Percentiles rank a stretch among this genome's conserved stretches.
Evolutionary conservation across 2,888 invertebrate species (phyloP).

Genomic region (Eristalis pertinax): DNA sequence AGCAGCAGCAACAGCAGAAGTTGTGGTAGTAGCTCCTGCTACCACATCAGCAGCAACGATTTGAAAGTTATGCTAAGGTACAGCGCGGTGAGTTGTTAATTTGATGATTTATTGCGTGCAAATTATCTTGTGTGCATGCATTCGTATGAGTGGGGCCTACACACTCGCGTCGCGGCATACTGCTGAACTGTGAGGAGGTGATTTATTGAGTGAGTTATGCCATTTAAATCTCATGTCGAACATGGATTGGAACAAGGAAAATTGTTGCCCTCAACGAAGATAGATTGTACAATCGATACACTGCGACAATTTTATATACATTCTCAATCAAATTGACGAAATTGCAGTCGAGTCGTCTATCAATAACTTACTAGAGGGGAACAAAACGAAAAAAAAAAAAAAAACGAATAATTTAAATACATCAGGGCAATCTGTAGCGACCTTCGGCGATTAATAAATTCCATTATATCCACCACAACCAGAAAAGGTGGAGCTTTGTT

Average conservation of each 20-base stretch:
- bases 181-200: constrained; percentile 59
- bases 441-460: constrained; percentile 60
- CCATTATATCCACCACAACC: constrained; percentile 39
- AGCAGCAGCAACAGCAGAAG: not conserved
- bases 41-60: constrained; percentile 39
- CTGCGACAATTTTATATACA: constrained; percentile 58
- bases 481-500: constrained; percentile 68
- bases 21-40: constrained; percentile 10
- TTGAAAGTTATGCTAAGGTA: constrained; percentile 67
- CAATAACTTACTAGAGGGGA: constrained; percentile 45
- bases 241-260: constrained; percentile 65
- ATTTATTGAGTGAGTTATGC: constrained; percentile 70
- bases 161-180: not conserved
- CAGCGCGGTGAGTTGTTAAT: constrained; percentile 68
- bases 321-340: constrained; percentile 67
- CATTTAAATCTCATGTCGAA: constrained; percentile 67
- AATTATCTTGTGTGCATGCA: constrained; percentile 60
- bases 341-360: constrained; percentile 42
- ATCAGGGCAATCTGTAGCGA: constrained; percentile 43
- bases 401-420: constrained; percentile 33
- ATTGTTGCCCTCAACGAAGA: constrained; percentile 47
- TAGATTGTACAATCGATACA: constrained; percentile 48
- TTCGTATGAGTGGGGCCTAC: constrained; percentile 8
- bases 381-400: too few species aligned
- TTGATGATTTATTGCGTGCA: constrained; percentile 72